Evolutionary conservation across 2,888 invertebrate species (phyloP), one percentile per base, ranked within the genome.

Genomic region (Agriopis leucophaearia): DNA sequence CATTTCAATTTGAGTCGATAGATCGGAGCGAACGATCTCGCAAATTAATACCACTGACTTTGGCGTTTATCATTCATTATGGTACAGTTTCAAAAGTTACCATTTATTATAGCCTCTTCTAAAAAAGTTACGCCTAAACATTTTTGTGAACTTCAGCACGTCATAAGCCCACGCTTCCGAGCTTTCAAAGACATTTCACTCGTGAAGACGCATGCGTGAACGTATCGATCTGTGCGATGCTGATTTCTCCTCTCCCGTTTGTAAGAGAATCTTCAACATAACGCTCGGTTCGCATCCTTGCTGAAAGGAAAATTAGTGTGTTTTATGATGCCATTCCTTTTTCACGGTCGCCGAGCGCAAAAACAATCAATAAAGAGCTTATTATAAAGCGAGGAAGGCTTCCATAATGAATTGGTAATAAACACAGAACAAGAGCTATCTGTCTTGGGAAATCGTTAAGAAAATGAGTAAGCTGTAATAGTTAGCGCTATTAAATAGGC

Each of bases 161-260:
- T 84, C 77, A 79, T 81, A 77, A 80, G 78, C 83, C 84, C 76
- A 83, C 86, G 83, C 81, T 79, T 65, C 64, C 68, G 63, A 72
- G 70, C 78, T 69, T 70, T 69, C 70, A 73, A 80, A 82, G 81
- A 83, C 79, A 74, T 76, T 80, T 77, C 70, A 77, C 81, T 77
- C 78, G 80, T 80, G 73, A 74, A 83, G 87, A 91, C 94, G 94
- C 94, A 94, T 93, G 94, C 94, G 94, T 89, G 84, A 87, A 82
- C 80, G 76, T 93, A 93, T 94, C 90, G 93, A 93, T 94, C 89
- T 80, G 78, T 82, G 77, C 82, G 81, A 77, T 78, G 84, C 83
- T 83, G 87, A 88, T 87, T 87, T 83, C 80, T 72, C 77, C 83
- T 82, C 81, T 80, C 79, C 72, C 71, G 74, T 75, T 76, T 74